These are phyloP conservation scores for Lithophane socia DNA, from an alignment of 2,888 invertebrate genomes.

Conservation along the genomic window DNA sequence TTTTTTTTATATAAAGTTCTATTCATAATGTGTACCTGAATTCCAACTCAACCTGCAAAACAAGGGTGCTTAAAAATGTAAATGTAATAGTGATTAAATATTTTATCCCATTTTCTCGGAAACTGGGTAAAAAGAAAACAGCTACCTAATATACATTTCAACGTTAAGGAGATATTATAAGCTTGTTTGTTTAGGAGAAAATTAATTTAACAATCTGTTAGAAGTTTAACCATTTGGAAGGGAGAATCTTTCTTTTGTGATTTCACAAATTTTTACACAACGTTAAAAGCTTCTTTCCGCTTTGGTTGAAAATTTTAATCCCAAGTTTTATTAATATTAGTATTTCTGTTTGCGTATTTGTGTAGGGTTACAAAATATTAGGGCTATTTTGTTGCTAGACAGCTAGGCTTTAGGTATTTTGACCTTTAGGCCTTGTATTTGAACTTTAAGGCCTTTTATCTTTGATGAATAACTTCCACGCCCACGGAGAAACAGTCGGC, in stretches of 20 bases:
- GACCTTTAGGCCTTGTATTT: background rate
- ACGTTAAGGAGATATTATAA: conserved; percentile 48
- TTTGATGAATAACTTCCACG: background rate
- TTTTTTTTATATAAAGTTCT: background rate
- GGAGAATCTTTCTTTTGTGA: conserved; percentile 55
- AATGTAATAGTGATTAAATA: conserved; percentile 40
- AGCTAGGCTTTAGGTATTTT: background rate
- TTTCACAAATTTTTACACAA: conserved; percentile 50
- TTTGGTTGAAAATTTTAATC: conserved; percentile 44
- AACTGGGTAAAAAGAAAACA: conserved; percentile 41
- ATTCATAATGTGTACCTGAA: conserved; percentile 13
- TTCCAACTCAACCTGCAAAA: conserved; percentile 1
- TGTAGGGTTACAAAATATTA: conserved; percentile 12
- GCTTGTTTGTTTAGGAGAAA: conserved; percentile 61
- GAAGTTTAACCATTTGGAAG: conserved; percentile 57
- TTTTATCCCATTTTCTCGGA: conserved; percentile 35
- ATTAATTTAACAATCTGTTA: conserved; percentile 64
- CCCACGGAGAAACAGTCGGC: background rate
- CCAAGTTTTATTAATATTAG: conserved; percentile 52
- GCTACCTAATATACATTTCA: conserved; percentile 43
- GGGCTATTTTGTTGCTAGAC: conserved; percentile 9
- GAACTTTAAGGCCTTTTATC: background rate
- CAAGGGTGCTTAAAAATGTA: conserved; percentile 22
- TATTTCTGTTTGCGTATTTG: conserved; percentile 25
- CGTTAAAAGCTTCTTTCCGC: conserved; percentile 29